Base-by-base conservation (phyloP, 2,888 invertebrate species). In the Tiliacea citrago region DNA sequence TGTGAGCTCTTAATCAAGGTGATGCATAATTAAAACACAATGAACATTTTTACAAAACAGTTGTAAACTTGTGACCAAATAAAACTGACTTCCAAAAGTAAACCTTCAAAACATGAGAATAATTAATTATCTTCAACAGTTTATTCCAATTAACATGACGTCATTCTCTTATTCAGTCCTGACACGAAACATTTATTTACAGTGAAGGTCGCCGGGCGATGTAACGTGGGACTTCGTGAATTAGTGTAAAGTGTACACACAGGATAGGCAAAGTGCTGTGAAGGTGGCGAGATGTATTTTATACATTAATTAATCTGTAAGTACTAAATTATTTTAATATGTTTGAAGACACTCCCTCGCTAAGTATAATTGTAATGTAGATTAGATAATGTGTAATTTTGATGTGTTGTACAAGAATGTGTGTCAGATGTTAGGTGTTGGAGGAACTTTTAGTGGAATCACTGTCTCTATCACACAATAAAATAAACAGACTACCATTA, bases 311-410 rank as follows among this genome's bases (percentile, higher is more conserved):
- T 90, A 89, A 91, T 92, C 89, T 93, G 92, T 95, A 95, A 96
- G 95, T 95, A 95, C 95, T 96, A 96, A 96, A 95, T 95, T 96
- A 96, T 96, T 95, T 95, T 95, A 93, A 94, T 95, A 95, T 93
- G 91, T 94, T 94, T 93, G 93, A 93, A 93, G 92, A 95, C 93
- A 94, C 94, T 93, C 93, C 93, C 94, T 93, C 92, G 93, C 93
- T 93, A 93, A 93, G 92, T 90, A 88, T 94, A 93, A 92, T 90
- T 92, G 80, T 93, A 92, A 91, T 91, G 88, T 93, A 92, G 89
- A 85, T 88, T 91, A 92, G 88, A 88, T 92, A 91, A 90, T 90
- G 88, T 92, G 91, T 91, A 92, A 90, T 91, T 91, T 92, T 90
- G 91, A 91, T 95, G 94, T 93, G 93, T 94, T 93, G 85, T 91